Percentiles rank a stretch among this genome's conserved stretches.
Evolutionary conservation across 2,888 invertebrate species (phyloP).

Genomic region (Digitonthophagus gazella): DNA sequence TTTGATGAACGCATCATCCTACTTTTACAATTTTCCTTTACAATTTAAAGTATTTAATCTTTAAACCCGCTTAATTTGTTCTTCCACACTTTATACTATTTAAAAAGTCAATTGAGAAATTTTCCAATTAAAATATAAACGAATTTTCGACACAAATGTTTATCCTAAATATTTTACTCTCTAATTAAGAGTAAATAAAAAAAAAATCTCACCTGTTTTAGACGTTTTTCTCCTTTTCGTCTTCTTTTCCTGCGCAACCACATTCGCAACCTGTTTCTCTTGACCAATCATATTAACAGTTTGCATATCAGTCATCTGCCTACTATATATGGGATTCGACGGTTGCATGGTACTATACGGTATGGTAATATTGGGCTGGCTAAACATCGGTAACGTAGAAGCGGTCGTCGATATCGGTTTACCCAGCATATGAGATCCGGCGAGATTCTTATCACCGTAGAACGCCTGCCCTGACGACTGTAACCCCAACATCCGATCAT

Average conservation of each 20-base stretch:
- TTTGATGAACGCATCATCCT: no score
- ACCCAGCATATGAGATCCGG: slow-evolving; percentile 44
- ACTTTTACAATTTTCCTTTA: no score
- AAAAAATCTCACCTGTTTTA: slow-evolving; percentile 33
- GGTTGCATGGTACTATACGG: slow-evolving; percentile 43
- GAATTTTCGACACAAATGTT: no score
- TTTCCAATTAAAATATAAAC: no score
- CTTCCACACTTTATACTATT: no score
- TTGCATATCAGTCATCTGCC: slow-evolving; percentile 43
- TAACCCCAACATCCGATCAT: slow-evolving; percentile 56
- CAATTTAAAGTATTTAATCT: no score
- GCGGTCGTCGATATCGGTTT: slow-evolving; percentile 44
- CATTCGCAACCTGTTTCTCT: slow-evolving; percentile 23
- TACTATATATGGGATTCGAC: slow-evolving; percentile 40
- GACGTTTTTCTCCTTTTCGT: slow-evolving; percentile 41
- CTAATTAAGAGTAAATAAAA: no score
- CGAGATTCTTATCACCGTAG: slow-evolving; percentile 46
- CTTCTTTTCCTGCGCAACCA: slow-evolving; percentile 40
- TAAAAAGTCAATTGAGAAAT: no score
- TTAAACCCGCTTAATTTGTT: no score
- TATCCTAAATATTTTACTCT: background rate
- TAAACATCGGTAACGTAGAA: slow-evolving; percentile 45
- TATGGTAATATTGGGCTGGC: slow-evolving; percentile 44
- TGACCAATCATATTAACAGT: slow-evolving; percentile 34
- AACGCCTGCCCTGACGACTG: slow-evolving; percentile 52